Evolutionary conservation across 2,888 invertebrate genomes (phyloP).

Genomic region (Hypsopygia costalis): DNA sequence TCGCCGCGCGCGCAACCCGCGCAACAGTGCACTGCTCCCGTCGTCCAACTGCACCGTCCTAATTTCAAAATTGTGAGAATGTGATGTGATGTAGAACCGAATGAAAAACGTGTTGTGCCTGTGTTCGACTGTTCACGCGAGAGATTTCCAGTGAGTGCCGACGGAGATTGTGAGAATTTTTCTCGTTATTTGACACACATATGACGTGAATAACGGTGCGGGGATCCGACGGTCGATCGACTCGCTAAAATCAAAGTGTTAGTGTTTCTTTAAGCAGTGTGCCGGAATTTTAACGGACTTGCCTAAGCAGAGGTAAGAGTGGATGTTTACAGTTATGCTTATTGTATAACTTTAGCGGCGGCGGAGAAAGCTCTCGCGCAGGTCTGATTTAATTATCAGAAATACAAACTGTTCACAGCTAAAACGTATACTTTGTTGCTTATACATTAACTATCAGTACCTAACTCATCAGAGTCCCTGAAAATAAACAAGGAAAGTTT

Average conservation of each 20-base stretch:
- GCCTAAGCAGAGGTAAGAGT: conserved; percentile 72
- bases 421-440: conserved; percentile 6
- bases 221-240: conserved; percentile 67
- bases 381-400: conserved; percentile 31
- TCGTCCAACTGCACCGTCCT: conserved; percentile 30
- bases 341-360: conserved; percentile 65
- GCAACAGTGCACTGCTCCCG: conserved; percentile 18
- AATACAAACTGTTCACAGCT: conserved; percentile 12
- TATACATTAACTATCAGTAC: conserved; percentile 8
- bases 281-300: conserved; percentile 77
- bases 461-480: no score
- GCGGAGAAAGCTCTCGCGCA: conserved; percentile 48
- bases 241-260: conserved; percentile 75
- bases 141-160: conserved; percentile 26
- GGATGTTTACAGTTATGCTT: conserved; percentile 75
- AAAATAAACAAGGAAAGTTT: conserved; percentile 3
- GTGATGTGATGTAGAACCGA: conserved; percentile 21
- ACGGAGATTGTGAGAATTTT: conserved; percentile 55
- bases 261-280: conserved; percentile 69
- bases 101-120: conserved; percentile 53
- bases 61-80: conserved; percentile 30
- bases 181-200: conserved; percentile 71
- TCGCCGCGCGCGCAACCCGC: conserved; percentile 31
- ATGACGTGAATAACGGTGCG: conserved; percentile 76
- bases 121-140: conserved; percentile 44